Conservation (phyloP, 1,140 invertebrate genomes). For the Anoplolepis gracilipes region DNA sequence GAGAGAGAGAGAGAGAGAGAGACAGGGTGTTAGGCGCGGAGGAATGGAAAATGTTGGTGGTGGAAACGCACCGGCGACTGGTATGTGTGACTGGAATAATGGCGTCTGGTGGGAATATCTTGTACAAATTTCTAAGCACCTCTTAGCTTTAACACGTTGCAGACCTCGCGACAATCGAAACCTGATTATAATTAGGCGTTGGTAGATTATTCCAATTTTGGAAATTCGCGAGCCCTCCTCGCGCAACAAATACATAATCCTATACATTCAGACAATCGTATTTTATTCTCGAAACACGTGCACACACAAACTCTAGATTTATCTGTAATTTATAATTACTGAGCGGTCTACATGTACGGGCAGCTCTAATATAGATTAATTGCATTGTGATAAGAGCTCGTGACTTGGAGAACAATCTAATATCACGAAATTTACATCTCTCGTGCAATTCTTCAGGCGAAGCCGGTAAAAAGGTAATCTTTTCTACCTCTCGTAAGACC, state of each 20-base stretch:
- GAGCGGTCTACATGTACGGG: background rate
- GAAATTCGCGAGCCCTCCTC: background rate
- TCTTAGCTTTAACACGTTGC: slow-evolving; percentile 16
- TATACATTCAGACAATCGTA: background rate
- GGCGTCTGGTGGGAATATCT: slow-evolving; percentile 45
- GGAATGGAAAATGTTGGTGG: slow-evolving; percentile 24
- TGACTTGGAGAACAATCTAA: background rate
- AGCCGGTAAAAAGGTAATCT: background rate
- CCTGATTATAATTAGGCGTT: slow-evolving; percentile 44
- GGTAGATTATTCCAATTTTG: slow-evolving; percentile 21
- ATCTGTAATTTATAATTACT: background rate
- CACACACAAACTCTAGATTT: background rate
- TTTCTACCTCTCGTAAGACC: background rate
- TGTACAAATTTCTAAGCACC: slow-evolving; percentile 26
- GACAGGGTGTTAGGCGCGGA: background rate
- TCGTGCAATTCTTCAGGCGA: background rate
- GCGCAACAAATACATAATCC: background rate
- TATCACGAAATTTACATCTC: slow-evolving; percentile 21
- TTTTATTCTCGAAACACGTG: background rate
- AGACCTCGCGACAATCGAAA: slow-evolving; percentile 31
- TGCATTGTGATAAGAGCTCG: slow-evolving; percentile 8
- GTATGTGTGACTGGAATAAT: slow-evolving; percentile 54
- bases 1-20: background rate
- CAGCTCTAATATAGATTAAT: slow-evolving; percentile 9
- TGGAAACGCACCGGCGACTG: slow-evolving; percentile 64